phyloP scores from a whole-genome alignment of 2,797 vertebrate species.

The Eidolon dupreanum region DNA sequence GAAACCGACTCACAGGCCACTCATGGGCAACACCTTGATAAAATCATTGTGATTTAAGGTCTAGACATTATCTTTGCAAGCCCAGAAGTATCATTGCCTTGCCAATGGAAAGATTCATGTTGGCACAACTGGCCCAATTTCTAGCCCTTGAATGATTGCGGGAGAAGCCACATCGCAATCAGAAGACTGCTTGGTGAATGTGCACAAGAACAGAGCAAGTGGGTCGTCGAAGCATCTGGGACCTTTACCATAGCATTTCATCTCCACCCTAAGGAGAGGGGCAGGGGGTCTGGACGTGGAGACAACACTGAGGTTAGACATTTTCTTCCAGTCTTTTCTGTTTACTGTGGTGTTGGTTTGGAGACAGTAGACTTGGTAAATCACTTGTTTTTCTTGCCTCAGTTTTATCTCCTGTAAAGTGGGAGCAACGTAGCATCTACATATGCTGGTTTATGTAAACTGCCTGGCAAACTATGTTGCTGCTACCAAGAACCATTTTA shows the following conservation, averaged over 20 bases:
- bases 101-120: not conserved
- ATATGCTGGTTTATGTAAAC: not conserved
- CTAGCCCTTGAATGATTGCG: not conserved
- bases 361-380: not conserved
- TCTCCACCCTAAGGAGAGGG: not conserved
- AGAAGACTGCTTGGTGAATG: not conserved
- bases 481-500: not conserved
- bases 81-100: not conserved
- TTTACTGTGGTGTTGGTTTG: not conserved
- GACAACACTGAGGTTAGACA: not conserved
- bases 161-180: not conserved
- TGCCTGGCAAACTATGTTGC: not conserved
- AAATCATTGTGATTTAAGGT: not conserved
- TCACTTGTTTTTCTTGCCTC: not conserved
- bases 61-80: not conserved
- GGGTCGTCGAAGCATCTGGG: not conserved
- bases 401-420: not conserved
- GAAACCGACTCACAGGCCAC: too few relatives aligned
- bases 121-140: not conserved
- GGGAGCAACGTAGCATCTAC: not conserved
- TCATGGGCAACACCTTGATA: not conserved
- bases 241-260: fast-evolving
- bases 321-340: not conserved
- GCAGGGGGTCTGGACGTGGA: not conserved
- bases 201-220: fast-evolving